Evolutionary conservation across 2,888 invertebrate genomes (phyloP).

Genomic region (Diplazon laetatorius): DNA sequence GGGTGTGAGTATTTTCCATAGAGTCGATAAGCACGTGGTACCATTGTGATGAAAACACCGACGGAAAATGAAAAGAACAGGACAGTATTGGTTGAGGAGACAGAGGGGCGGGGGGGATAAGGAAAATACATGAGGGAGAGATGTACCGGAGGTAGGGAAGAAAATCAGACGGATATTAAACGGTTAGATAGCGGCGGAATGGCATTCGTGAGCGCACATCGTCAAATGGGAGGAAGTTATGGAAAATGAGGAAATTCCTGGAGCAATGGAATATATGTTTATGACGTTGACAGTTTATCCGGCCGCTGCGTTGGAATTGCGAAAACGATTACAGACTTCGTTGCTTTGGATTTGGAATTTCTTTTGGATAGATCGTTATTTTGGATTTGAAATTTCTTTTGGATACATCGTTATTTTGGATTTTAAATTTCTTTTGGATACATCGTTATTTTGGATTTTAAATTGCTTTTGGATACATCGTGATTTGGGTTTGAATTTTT

Average conservation of each 20-base stretch:
- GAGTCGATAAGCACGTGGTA: not conserved
- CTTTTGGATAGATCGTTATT: too few relatives aligned
- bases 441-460: too few relatives aligned
- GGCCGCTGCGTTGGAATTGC: not conserved
- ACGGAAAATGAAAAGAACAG: slow-evolving; percentile 39
- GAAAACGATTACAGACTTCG: slow-evolving; percentile 15
- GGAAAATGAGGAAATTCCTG: slow-evolving; percentile 42
- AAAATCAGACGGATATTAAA: slow-evolving; percentile 59
- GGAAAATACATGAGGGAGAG: slow-evolving; percentile 18
- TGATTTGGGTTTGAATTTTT: too few relatives aligned
- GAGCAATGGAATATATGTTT: slow-evolving; percentile 31
- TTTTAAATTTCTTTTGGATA: too few relatives aligned
- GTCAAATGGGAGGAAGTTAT: slow-evolving; percentile 20
- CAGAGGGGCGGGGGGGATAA: not conserved
- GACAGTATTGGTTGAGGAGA: not conserved
- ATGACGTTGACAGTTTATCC: not conserved
- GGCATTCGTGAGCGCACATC: not conserved
- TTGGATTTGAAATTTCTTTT: too few relatives aligned
- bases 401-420: too few relatives aligned
- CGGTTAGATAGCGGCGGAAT: slow-evolving; percentile 24
- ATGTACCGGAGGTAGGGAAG: slow-evolving; percentile 30
- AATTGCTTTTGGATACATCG: too few relatives aligned
- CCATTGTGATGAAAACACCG: slow-evolving; percentile 56
- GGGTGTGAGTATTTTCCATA: slow-evolving; percentile 17
- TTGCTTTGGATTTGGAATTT: too few relatives aligned